Percentiles rank a stretch among this genome's conserved stretches.
Conservation (phyloP, 2,888 invertebrate species). For the Patella caerulea region DNA sequence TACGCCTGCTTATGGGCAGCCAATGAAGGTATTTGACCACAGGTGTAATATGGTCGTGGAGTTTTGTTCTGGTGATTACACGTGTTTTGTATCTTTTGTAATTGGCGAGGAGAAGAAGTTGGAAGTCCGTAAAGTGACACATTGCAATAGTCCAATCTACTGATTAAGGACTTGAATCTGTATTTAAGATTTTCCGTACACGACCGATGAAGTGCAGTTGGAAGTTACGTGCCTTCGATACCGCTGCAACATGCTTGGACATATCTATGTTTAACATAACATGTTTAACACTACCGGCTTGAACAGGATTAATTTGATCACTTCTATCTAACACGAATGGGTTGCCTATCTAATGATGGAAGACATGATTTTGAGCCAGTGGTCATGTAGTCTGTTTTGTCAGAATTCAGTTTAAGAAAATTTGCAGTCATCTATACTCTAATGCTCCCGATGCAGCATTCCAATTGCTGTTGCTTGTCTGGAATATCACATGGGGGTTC, state of each 20-base stretch:
- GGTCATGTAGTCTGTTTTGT: neutral
- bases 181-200: neutral
- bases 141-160: neutral
- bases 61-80: slow-evolving; percentile 12
- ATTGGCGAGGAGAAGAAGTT: neutral
- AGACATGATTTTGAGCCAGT: neutral
- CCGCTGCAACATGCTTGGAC: no score
- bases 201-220: neutral
- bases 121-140: neutral
- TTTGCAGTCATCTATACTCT: neutral
- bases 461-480: neutral
- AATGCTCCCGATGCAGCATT: neutral
- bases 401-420: neutral
- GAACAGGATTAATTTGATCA: no score
- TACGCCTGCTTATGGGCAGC: slow-evolving; percentile 12
- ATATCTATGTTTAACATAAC: no score
- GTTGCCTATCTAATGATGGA: neutral
- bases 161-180: neutral
- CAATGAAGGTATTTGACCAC: slow-evolving; percentile 15
- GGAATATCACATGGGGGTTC: neutral
- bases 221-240: no score
- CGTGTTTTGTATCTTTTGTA: slow-evolving; percentile 15
- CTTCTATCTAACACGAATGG: neutral
- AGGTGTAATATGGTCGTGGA: neutral
- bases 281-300: no score